Evolutionary conservation across 2,113 vertebrate genomes (phyloP), one percentile per base, ranked within the genome.

Genomic region (Hyperopisus bebe): DNA sequence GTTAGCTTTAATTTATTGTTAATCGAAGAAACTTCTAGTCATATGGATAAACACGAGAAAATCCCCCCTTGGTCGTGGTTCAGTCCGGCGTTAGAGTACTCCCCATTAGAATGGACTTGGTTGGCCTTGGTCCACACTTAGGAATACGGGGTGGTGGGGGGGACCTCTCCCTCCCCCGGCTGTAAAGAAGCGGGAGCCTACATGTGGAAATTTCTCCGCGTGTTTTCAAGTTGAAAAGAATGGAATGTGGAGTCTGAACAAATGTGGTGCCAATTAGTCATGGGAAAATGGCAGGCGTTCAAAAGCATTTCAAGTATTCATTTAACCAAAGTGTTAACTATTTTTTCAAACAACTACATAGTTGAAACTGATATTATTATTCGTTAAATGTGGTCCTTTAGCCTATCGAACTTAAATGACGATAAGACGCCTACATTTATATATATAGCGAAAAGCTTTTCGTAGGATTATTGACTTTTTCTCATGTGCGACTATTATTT

Each of bases 31-130:
- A 80, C 35, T 17, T 80, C 13, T 42, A 19, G 13, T 39, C 5
- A 80, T 39, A 42, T 46, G 47, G 21, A 19, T 87, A 15, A 21
- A 27, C 10, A 87, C 24, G 19, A 55, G 5, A 53, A 31, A 31
- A 44, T 11, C 21, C 88, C 88, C 88, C 88, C 48, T 15, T 80
- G 27, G 77, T 39, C 21, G 58, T 89, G 88, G 88, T 89, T 89
- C 51, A 44, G 74, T 83, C 88, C 70, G 44, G n/a, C 6, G 21
- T 39, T 31, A 39, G 13, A 27, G 21, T n/a, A 86, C 47, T 51
- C 46, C 84, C 47, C n/a, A 50, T 51, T 4, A 27, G 47, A 86
- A 86, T 86, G 48, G 24, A 86, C 13, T 31, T 50, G 84, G n/a
- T 51, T 86, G 35, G 24, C n/a, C 27, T 51, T 48, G n/a, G 47